phyloP scores from a whole-genome alignment of 2,888 invertebrate genomes.

The Drosophila meridiana region DNA sequence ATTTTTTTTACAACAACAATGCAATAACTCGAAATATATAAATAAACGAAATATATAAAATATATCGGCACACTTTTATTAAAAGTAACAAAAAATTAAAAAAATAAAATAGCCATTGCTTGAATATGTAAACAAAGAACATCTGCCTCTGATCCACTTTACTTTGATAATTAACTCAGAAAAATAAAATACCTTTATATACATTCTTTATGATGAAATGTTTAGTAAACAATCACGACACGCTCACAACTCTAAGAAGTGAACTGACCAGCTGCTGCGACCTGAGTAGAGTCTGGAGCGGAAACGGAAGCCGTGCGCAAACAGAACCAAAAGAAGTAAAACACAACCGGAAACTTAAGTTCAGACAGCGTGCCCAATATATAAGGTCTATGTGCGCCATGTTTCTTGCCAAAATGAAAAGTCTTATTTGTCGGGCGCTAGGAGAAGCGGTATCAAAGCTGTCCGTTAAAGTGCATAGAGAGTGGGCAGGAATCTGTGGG shows the following conservation, averaged over 20 bases:
- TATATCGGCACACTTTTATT: neutral
- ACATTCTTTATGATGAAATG: too few species aligned
- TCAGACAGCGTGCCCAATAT: constrained; percentile 55
- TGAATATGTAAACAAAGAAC: too few species aligned
- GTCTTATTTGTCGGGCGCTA: constrained; percentile 21
- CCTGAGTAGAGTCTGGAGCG: constrained; percentile 50
- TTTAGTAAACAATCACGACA: neutral
- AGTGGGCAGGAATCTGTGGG: neutral
- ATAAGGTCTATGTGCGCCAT: constrained; percentile 37
- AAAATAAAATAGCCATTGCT: too few species aligned
- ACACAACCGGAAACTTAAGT: constrained; percentile 52
- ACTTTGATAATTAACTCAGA: too few species aligned
- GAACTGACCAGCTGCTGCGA: constrained; percentile 31
- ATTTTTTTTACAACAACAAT: neutral
- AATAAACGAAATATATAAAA: too few species aligned
- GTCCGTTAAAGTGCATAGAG: neutral
- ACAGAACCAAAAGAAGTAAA: constrained; percentile 40
- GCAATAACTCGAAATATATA: too few species aligned
- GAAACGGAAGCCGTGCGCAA: constrained; percentile 65
- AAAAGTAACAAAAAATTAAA: too few species aligned
- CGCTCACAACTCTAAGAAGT: neutral
- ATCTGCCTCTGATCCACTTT: too few species aligned
- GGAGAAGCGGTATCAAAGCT: constrained; percentile 34
- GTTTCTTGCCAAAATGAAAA: constrained; percentile 23
- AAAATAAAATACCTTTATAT: too few species aligned